Evolutionary conservation across 2,888 invertebrate species (phyloP).

Genomic region (Eupelmus urozonus): DNA sequence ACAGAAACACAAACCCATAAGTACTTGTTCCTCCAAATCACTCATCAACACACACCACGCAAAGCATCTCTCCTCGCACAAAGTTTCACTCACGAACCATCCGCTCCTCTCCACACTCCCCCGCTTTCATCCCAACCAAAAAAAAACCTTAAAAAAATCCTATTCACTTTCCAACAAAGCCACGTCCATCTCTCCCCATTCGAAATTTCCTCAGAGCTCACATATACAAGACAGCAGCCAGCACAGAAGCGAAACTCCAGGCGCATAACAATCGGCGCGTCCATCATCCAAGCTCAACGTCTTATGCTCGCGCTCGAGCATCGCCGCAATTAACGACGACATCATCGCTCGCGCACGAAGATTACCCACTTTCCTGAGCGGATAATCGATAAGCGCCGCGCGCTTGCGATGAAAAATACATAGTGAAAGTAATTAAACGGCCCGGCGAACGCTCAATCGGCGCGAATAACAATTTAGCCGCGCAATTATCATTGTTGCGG

Average conservation of each 20-base stretch:
- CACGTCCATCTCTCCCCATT: constrained; percentile 1
- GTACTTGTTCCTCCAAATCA: no score
- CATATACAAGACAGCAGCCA: no score
- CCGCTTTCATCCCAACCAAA: no score
- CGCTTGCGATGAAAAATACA: constrained; percentile 27
- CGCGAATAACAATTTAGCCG: constrained; percentile 32
- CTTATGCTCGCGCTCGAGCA: constrained; percentile 21
- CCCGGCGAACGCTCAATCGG: constrained; percentile 17
- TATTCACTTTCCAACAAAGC: no score
- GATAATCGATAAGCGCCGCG: constrained; percentile 33
- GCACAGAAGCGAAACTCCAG: constrained; percentile 16
- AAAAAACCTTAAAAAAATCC: no score
- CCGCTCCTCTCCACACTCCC: no score
- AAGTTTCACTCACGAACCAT: no score
- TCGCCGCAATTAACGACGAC: constrained; percentile 37
- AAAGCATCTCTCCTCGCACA: no score
- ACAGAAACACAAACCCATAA: no score
- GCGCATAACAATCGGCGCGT: constrained; percentile 11
- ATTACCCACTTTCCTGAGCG: constrained; percentile 41
- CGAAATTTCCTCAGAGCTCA: constrained; percentile 11
- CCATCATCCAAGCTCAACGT: neutral
- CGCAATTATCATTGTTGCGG: constrained; percentile 26
- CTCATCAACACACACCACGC: no score
- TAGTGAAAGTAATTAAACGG: constrained; percentile 47
- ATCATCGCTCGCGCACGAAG: constrained; percentile 23